phyloP scores from a whole-genome alignment of 2,113 vertebrate genomes.

The Apodemus speciosus region DNA sequence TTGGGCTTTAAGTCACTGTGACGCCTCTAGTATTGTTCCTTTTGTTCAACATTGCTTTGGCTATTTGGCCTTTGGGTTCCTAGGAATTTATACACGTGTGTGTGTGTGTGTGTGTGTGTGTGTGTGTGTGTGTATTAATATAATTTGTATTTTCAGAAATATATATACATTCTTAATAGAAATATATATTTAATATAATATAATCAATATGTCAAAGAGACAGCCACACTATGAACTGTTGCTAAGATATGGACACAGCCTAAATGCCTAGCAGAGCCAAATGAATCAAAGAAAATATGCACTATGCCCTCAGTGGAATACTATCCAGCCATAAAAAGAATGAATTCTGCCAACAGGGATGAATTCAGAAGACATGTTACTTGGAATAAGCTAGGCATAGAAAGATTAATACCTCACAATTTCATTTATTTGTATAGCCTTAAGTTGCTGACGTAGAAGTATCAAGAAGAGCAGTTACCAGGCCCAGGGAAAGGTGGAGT shows the following conservation, averaged over 20 bases:
- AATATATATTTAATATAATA: neutral
- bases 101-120: no score
- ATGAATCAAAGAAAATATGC: neutral
- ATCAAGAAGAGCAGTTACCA: neutral
- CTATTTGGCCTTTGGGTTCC: neutral
- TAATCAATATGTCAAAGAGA: neutral
- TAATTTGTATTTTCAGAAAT: no score
- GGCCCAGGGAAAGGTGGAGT: no score
- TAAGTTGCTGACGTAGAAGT: neutral
- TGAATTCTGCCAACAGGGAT: neutral
- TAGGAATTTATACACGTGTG: neutral
- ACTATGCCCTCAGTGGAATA: neutral
- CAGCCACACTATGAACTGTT: neutral
- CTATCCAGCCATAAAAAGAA: neutral
- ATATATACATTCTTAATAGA: no score
- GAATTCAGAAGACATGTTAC: neutral
- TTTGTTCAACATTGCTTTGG: neutral
- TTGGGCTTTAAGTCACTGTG: neutral
- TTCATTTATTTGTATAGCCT: neutral
- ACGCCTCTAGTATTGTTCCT: neutral
- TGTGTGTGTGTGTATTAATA: no score
- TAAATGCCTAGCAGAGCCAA: neutral
- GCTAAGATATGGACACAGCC: neutral
- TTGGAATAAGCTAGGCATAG: neutral
- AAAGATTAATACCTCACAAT: neutral